Evolutionary conservation across 2,888 invertebrate genomes (phyloP).

Genomic region (Microplitis deprimator): DNA sequence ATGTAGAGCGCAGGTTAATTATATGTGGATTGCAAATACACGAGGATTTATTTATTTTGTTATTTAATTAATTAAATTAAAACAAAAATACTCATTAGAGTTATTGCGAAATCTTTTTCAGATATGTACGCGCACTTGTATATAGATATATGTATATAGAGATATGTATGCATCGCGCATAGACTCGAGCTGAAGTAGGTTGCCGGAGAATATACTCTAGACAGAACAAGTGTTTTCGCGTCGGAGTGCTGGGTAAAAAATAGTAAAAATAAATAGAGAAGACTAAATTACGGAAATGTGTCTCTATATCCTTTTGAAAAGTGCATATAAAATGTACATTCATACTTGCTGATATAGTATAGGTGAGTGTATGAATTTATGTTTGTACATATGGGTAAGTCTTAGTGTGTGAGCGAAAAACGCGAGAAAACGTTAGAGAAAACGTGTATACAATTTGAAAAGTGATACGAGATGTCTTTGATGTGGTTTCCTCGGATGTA

Average conservation of each 20-base stretch:
- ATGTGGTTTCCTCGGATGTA: slow-evolving; percentile 35
- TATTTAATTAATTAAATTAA: not conserved
- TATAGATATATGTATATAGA: too few relatives aligned
- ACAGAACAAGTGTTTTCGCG: not conserved
- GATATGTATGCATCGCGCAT: too few relatives aligned
- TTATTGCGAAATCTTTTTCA: not conserved
- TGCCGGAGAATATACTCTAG: not conserved
- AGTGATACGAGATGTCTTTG: slow-evolving; percentile 37
- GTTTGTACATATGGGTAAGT: slow-evolving; percentile 4
- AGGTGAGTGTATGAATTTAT: not conserved
- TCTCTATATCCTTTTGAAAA: not conserved
- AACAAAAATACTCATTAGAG: not conserved
- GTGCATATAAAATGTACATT: not conserved
- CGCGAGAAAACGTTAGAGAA: slow-evolving; percentile 27
- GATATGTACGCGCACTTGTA: not conserved
- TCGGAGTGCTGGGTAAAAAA: not conserved
- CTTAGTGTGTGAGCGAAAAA: slow-evolving; percentile 9
- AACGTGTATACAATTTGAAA: slow-evolving; percentile 34
- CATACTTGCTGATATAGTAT: not conserved
- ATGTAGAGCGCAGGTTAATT: not conserved
- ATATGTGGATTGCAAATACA: not conserved
- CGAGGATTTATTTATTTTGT: not conserved
- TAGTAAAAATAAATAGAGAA: not conserved
- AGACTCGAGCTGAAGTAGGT: not conserved
- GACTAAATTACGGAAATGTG: slow-evolving; percentile 1